A percentile compares a stretch with the other conserved stretches of the same genome.
Conservation (phyloP, 1,140 invertebrate species). For the Bombus superbus region DNA sequence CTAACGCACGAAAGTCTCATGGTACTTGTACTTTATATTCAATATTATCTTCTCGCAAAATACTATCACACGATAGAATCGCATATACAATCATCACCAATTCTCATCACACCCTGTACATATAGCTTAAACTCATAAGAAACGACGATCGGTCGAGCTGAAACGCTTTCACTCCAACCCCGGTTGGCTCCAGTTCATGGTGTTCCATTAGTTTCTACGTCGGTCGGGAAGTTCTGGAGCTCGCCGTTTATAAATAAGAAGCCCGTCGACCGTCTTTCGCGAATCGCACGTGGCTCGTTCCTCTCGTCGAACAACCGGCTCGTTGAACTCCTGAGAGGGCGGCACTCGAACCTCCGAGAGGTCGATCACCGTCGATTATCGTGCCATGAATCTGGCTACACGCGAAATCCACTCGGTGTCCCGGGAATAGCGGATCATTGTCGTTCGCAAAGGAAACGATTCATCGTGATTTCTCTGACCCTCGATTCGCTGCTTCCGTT, state of each 20-base stretch:
- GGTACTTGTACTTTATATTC: no score
- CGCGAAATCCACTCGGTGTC: slow-evolving; percentile 64
- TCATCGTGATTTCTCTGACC: not conserved
- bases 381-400: slow-evolving; percentile 60
- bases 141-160: not conserved
- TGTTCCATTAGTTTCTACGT: slow-evolving; percentile 53
- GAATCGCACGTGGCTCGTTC: slow-evolving; percentile 69
- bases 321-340: slow-evolving; percentile 70
- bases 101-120: no score
- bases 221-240: slow-evolving; percentile 51
- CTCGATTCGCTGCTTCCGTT: not conserved
- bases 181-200: slow-evolving; percentile 15
- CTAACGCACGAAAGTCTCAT: not conserved
- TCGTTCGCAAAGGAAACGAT: not conserved
- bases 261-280: slow-evolving; percentile 62
- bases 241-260: slow-evolving; percentile 66
- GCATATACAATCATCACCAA: no score
- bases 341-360: slow-evolving; percentile 65
- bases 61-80: no score
- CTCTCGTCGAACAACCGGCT: slow-evolving; percentile 68
- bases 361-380: slow-evolving; percentile 72
- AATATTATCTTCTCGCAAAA: no score
- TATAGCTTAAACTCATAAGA: not conserved
- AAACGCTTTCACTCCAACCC: not conserved
- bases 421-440: slow-evolving; percentile 25